Conservation (phyloP, 2,888 invertebrate species). For the Drosophila siamana region DNA sequence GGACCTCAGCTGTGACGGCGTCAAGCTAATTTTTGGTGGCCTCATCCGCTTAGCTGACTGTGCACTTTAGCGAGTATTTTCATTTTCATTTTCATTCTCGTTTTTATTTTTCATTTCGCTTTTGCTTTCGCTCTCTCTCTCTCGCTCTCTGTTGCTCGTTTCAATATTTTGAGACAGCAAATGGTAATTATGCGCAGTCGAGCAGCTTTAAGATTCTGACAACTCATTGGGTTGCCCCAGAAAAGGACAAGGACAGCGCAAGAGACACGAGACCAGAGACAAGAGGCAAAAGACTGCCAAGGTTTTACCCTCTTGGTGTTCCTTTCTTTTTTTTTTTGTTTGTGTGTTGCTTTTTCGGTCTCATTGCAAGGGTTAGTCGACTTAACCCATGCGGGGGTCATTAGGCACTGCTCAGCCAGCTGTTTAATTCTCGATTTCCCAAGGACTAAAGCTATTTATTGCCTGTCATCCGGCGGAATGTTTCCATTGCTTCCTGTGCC, state of each 20-base stretch:
- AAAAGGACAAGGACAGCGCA: background rate
- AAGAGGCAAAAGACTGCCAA: conserved; percentile 12
- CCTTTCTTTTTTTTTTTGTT: conserved; percentile 8
- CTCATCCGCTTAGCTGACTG: conserved; percentile 50
- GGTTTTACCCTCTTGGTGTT: conserved; percentile 10
- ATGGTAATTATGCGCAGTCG: conserved; percentile 49
- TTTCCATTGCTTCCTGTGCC: conserved; percentile 8
- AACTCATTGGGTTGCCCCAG: conserved; percentile 66
- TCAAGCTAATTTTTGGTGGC: conserved; percentile 11
- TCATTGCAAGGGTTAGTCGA: conserved; percentile 42
- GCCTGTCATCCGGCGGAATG: conserved; percentile 43
- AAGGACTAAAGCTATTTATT: conserved; percentile 39
- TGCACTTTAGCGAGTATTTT: conserved; percentile 43
- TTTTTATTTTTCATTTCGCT: background rate
- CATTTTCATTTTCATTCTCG: conserved; percentile 1
- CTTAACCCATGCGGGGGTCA: conserved; percentile 22
- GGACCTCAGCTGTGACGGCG: conserved; percentile 34
- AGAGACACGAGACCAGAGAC: no score
- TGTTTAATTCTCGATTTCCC: conserved; percentile 46
- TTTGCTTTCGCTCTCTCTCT: background rate
- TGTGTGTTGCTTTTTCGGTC: background rate
- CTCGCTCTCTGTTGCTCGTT: conserved; percentile 41
- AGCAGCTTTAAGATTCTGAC: conserved; percentile 49
- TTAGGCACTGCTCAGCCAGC: conserved; percentile 48
- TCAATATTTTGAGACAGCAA: conserved; percentile 48